Conservation (phyloP, 2,797 vertebrate genomes). For the Acomys russatus region DNA sequence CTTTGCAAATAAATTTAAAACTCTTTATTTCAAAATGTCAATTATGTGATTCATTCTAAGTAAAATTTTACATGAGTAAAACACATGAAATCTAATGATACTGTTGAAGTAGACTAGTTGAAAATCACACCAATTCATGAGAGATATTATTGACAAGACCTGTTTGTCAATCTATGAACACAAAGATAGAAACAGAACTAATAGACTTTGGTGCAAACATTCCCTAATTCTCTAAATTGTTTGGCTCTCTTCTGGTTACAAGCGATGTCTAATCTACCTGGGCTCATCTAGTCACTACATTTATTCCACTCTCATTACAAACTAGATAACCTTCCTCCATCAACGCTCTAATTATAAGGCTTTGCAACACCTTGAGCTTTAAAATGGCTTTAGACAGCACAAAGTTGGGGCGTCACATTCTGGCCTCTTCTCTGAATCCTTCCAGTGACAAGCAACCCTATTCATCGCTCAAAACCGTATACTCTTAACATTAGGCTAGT, state of each 20-base stretch:
- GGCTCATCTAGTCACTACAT: neutral
- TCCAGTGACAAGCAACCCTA: neutral
- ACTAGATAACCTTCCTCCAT: neutral
- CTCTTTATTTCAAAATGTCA: neutral
- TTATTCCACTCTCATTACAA: neutral
- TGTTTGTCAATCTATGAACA: neutral
- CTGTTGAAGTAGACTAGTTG: neutral
- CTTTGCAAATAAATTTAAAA: conserved; percentile 43
- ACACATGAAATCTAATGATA: conserved; percentile 36
- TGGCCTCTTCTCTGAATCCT: neutral
- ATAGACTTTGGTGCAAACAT: neutral
- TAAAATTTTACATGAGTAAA: conserved; percentile 50
- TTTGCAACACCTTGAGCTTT: neutral
- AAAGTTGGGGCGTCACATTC: neutral
- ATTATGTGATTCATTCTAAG: conserved; percentile 17
- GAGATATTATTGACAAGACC: neutral
- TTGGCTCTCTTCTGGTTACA: neutral
- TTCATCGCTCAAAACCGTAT: neutral
- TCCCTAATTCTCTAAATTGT: neutral
- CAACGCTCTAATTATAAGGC: neutral
- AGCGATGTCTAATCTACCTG: neutral
- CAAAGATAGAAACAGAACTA: neutral
- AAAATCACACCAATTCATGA: neutral
- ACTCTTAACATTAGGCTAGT: neutral
- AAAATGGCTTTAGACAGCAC: neutral